A percentile compares a stretch with the other conserved stretches of the same genome.
Conservation (phyloP, 2,113 vertebrate species). For the Cariama cristata region DNA sequence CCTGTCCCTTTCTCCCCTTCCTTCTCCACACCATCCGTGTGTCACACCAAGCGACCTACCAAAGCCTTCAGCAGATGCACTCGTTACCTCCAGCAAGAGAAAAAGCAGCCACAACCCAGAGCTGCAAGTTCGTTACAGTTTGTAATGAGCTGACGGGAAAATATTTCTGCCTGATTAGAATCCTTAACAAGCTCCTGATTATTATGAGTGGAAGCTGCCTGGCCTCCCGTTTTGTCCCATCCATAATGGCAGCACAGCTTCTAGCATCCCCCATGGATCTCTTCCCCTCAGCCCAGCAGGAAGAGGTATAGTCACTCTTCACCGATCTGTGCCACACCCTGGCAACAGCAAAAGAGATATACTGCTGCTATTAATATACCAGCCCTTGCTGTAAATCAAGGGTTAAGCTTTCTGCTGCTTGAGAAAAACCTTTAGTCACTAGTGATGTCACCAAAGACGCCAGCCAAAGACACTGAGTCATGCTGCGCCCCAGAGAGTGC, state of each 20-base stretch:
- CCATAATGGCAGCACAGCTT: background rate
- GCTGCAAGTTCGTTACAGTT: conserved; percentile 53
- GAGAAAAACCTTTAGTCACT: background rate
- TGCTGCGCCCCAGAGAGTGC: background rate
- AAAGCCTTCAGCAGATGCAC: conserved; percentile 33
- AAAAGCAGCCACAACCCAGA: conserved; percentile 46
- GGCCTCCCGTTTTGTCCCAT: background rate
- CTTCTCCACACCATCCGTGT: background rate
- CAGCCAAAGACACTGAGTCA: background rate
- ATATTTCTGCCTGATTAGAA: conserved; percentile 73
- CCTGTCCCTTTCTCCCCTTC: background rate
- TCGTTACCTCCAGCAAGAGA: background rate
- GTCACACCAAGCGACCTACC: conserved; percentile 47
- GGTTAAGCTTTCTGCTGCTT: background rate
- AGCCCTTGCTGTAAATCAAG: background rate
- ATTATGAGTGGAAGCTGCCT: background rate
- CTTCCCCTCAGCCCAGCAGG: background rate
- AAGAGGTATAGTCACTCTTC: background rate
- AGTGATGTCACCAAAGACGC: rapidly evolving
- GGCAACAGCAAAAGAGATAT: background rate
- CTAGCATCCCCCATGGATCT: background rate
- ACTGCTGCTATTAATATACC: background rate
- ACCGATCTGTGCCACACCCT: background rate
- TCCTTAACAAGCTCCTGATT: conserved; percentile 29
- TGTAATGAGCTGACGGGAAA: conserved; percentile 66